Conservation (phyloP, 1,140 invertebrate species). For the Procambarus clarkii region DNA sequence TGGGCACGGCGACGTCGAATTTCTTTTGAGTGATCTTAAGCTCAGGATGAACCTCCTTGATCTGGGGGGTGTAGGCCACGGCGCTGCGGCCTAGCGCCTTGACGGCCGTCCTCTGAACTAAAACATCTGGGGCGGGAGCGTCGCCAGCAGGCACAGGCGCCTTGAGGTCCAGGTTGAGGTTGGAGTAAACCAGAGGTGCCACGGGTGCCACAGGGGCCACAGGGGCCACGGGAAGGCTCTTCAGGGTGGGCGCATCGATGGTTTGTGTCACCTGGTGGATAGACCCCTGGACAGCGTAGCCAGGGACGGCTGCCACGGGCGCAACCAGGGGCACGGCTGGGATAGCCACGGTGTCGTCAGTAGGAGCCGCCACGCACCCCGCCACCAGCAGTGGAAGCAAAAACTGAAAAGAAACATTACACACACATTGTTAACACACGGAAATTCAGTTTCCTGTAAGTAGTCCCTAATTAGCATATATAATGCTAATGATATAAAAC, state of each 20-base stretch:
- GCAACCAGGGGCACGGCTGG: not conserved
- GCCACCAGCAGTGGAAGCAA: conserved; percentile 41
- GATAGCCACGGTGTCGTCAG: conserved; percentile 18
- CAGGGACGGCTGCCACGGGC: conserved; percentile 23
- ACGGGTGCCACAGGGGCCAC: not conserved
- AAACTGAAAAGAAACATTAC: conserved; percentile 10
- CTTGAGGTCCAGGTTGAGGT: conserved; percentile 42
- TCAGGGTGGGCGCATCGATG: not conserved
- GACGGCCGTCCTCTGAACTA: conserved; percentile 50
- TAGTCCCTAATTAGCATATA: too few relatives aligned
- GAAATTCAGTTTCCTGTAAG: too few relatives aligned
- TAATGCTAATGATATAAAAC: too few relatives aligned
- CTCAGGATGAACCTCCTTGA: conserved; percentile 64
- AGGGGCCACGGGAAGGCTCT: not conserved
- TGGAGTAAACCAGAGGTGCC: conserved; percentile 37
- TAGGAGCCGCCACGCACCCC: conserved; percentile 44
- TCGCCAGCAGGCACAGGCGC: conserved; percentile 36
- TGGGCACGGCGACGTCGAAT: conserved; percentile 63
- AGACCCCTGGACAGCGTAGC: conserved; percentile 53
- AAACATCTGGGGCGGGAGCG: conserved; percentile 27
- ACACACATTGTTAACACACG: too few relatives aligned
- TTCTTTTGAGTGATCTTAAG: conserved; percentile 54
- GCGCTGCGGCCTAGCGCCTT: conserved; percentile 36
- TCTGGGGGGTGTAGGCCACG: conserved; percentile 58
- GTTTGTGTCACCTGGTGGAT: conserved; percentile 36